These are phyloP conservation scores for Chloroceryle aenea DNA, from an alignment of 2,113 vertebrate genomes.

Conservation along the genomic window DNA sequence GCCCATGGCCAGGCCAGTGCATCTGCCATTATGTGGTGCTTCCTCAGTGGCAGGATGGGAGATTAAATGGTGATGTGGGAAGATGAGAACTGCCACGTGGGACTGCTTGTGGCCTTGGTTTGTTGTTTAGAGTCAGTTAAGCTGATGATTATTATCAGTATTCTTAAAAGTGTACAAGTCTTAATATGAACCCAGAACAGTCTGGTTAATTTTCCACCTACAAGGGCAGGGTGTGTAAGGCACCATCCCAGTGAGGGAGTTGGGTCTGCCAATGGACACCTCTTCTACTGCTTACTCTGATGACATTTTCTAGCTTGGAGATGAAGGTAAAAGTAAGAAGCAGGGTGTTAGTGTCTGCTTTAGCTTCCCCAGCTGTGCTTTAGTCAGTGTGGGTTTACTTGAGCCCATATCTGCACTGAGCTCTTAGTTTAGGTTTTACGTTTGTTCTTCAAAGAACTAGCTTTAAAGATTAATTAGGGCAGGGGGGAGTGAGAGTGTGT, in stretches of 20 bases:
- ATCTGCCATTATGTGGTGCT: neutral
- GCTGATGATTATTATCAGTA: neutral
- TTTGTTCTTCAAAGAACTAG: slow-evolving; percentile 36
- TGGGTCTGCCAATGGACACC: neutral
- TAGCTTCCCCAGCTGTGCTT: neutral
- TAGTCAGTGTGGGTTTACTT: neutral
- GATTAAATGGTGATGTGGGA: neutral
- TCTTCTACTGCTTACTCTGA: neutral
- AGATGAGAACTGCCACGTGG: neutral
- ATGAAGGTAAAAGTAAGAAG: neutral
- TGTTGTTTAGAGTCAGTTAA: neutral
- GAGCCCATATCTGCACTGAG: neutral
- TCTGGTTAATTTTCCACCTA: neutral
- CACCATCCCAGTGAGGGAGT: neutral
- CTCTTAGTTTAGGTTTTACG: neutral
- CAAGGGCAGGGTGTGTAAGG: neutral
- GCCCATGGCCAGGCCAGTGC: neutral
- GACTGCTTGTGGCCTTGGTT: neutral
- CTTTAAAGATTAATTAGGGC: slow-evolving; percentile 65
- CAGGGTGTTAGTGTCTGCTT: neutral
- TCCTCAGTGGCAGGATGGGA: neutral
- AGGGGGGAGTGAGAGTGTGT: neutral
- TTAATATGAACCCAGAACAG: neutral
- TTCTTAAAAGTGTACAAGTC: neutral
- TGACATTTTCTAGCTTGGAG: neutral